A percentile compares a stretch with the other conserved stretches of the same genome.
These are phyloP conservation scores for Brenthis daphne DNA, from an alignment of 2,888 invertebrate genomes.

Conservation along the genomic window DNA sequence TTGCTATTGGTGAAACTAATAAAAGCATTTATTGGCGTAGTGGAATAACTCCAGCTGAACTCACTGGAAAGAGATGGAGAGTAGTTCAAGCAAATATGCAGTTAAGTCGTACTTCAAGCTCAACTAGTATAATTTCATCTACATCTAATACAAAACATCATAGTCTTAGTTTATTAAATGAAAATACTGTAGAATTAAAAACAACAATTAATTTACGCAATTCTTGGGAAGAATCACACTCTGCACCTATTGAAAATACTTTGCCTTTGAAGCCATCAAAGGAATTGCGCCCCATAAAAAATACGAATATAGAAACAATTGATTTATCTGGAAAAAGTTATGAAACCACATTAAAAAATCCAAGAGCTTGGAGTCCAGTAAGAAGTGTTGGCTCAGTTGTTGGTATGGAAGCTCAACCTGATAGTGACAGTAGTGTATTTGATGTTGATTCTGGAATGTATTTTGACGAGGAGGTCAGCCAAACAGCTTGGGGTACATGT, in stretches of 20 bases:
- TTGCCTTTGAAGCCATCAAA: constrained; percentile 79
- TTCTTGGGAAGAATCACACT: constrained; percentile 88
- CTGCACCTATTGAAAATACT: constrained; percentile 88
- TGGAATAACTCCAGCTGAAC: constrained; percentile 87
- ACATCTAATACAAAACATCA: constrained; percentile 85
- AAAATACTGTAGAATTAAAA: constrained; percentile 66
- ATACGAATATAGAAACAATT: constrained; percentile 66
- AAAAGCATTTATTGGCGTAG: constrained; percentile 90
- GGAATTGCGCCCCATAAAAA: constrained; percentile 61
- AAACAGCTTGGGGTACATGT: constrained; percentile 90
- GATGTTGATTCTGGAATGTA: constrained; percentile 91
- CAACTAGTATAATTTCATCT: constrained; percentile 86
- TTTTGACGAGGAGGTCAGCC: constrained; percentile 89
- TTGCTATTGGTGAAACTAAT: constrained; percentile 92
- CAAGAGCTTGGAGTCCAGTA: constrained; percentile 94
- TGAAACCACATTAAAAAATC: constrained; percentile 89
- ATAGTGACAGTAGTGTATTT: constrained; percentile 91
- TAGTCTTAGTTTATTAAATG: constrained; percentile 82
- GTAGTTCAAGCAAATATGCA: constrained; percentile 90
- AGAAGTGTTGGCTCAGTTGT: constrained; percentile 92
- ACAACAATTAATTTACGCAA: constrained; percentile 80
- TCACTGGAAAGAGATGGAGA: constrained; percentile 94
- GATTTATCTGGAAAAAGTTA: constrained; percentile 85
- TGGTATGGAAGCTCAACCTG: constrained; percentile 93
- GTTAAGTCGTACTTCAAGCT: constrained; percentile 91